Evolutionary conservation across 1,140 invertebrate species (phyloP).

Genomic region (Drosophila nigrodunni): DNA sequence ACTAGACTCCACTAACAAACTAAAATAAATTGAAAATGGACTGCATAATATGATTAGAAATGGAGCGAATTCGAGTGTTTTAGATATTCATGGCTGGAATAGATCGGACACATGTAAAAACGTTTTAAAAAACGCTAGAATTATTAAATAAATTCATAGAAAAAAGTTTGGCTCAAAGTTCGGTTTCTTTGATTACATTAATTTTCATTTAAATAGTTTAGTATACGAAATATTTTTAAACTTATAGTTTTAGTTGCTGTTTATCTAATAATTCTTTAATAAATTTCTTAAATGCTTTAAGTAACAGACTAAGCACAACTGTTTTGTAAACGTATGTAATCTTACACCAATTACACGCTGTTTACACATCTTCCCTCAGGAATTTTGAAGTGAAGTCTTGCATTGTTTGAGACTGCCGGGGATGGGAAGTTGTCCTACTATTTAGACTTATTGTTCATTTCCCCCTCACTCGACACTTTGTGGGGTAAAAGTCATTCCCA

Average conservation of each 20-base stretch:
- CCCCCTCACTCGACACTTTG: not conserved
- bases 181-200: too few relatives aligned
- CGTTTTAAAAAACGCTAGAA: too few relatives aligned
- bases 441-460: conserved; percentile 33
- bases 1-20: not conserved
- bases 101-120: too few relatives aligned
- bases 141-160: too few relatives aligned
- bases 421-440: not conserved
- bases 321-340: not conserved
- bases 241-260: not conserved
- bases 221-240: not conserved
- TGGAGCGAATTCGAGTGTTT: too few relatives aligned
- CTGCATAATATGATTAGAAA: too few relatives aligned
- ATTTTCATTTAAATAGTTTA: too few relatives aligned
- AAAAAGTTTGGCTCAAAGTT: too few relatives aligned
- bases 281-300: too few relatives aligned
- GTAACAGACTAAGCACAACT: not conserved
- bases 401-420: conserved; percentile 9
- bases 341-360: conserved; percentile 24
- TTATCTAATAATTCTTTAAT: not conserved
- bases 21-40: too few relatives aligned
- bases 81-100: too few relatives aligned
- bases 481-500: conserved; percentile 2
- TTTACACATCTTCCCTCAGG: conserved; percentile 23
- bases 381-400: conserved; percentile 11